phyloP scores from a whole-genome alignment of 2,888 invertebrate genomes.

The Leucophora obtusa region DNA sequence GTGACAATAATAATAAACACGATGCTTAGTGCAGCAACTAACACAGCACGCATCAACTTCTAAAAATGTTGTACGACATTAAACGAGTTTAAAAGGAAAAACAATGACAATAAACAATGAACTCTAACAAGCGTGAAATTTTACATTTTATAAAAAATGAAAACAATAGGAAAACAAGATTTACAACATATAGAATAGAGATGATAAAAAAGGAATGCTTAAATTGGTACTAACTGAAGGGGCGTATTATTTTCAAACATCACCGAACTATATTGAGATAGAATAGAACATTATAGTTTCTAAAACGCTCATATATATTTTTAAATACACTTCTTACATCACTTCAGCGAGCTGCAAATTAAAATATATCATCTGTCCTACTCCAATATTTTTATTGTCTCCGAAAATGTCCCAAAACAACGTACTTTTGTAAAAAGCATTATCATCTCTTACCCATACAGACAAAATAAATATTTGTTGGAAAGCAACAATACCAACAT shows the following conservation, averaged over 20 bases:
- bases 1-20: conserved; percentile 18
- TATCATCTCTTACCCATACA: neutral
- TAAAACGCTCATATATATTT: too few species aligned
- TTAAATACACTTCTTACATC: too few species aligned
- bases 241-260: too few species aligned
- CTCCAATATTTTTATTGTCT: too few species aligned
- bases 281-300: too few species aligned
- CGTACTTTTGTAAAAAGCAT: neutral
- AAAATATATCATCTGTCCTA: too few species aligned
- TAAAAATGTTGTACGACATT: conserved; percentile 12
- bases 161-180: conserved; percentile 9
- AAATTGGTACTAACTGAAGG: neutral
- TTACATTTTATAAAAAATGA: conserved; percentile 38
- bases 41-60: neutral
- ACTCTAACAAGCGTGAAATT: conserved; percentile 60
- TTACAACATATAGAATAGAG: conserved; percentile 1
- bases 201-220: neutral
- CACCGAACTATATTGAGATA: too few species aligned
- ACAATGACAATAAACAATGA: conserved; percentile 55
- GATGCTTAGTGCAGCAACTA: conserved; percentile 16
- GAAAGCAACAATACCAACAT: conserved; percentile 32
- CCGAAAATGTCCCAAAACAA: too few species aligned
- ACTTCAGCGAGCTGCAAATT: too few species aligned
- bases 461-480: conserved; percentile 41
- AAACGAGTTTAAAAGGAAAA: conserved; percentile 2